Percentiles rank a stretch among this genome's conserved stretches.
phyloP scores from a whole-genome alignment of 1,140 invertebrate genomes.

The Drosophila kohkoa region DNA sequence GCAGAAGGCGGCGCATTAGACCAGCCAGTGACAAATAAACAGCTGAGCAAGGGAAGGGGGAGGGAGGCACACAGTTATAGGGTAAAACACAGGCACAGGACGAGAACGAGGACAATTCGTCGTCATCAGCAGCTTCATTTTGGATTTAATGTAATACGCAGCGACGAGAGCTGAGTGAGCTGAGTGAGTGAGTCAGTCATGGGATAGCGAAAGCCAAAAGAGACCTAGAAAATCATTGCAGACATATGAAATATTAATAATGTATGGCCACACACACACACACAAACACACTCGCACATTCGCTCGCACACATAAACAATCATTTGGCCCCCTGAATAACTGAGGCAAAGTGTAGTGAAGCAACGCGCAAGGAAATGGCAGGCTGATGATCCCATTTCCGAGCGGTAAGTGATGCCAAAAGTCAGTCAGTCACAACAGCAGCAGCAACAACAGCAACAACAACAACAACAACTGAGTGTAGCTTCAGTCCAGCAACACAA shows the following conservation, averaged over 20 bases:
- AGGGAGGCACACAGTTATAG: conserved; percentile 5
- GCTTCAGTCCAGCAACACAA: conserved; percentile 25
- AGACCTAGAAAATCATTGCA: conserved; percentile 79
- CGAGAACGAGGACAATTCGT: conserved; percentile 75
- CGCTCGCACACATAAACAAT: conserved; percentile 71
- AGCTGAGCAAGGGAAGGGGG: conserved; percentile 40
- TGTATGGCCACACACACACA: conserved; percentile 59
- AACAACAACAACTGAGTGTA: conserved; percentile 12
- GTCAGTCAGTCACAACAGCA: conserved; percentile 64
- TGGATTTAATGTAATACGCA: conserved; percentile 82
- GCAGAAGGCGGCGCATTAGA: conserved; percentile 47
- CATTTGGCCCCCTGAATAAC: conserved; percentile 73
- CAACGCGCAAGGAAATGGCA: conserved; percentile 78
- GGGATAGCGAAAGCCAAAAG: conserved; percentile 46
- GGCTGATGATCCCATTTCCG: conserved; percentile 84
- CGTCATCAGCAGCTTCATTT: conserved; percentile 82
- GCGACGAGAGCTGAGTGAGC: conserved; percentile 59
- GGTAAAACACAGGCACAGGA: conserved; percentile 14
- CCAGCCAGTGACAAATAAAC: conserved; percentile 33
- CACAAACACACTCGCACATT: conserved; percentile 28
- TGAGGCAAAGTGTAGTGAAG: conserved; percentile 68
- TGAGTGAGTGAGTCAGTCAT: conserved; percentile 24
- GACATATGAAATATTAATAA: conserved; percentile 84
- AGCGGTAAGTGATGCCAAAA: conserved; percentile 84
- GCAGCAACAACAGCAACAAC: conserved; percentile 32